A percentile compares a stretch with the other conserved stretches of the same genome.
Conservation (phyloP, 2,113 vertebrate genomes). For the Eptesicus fuscus region DNA sequence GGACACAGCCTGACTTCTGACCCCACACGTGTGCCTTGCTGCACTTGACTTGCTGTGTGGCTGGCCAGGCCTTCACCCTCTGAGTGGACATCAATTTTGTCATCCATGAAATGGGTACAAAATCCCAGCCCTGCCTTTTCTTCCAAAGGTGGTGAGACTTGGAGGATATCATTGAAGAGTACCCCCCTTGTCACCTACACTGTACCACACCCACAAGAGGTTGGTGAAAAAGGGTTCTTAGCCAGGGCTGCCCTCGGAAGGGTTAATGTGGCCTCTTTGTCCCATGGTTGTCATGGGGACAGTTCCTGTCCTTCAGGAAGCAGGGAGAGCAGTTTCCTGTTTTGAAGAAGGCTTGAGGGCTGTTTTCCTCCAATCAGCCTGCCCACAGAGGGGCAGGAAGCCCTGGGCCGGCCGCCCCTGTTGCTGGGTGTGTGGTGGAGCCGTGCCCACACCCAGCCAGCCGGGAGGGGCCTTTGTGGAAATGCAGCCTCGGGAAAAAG, state of each 20-base stretch:
- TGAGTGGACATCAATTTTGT: neutral
- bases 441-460: constrained; percentile 47
- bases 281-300: constrained; percentile 93
- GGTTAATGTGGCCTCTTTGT: constrained; percentile 91
- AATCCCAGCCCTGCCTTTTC: neutral
- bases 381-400: constrained; percentile 91
- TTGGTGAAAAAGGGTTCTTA: neutral
- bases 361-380: constrained; percentile 92
- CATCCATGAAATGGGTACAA: neutral
- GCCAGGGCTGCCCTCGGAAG: constrained; percentile 75
- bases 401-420: constrained; percentile 79
- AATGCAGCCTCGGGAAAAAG: constrained; percentile 58
- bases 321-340: constrained; percentile 98
- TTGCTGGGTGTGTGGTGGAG: constrained; percentile 40
- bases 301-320: constrained; percentile 97
- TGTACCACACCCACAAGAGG: neutral
- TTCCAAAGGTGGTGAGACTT: neutral
- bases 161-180: neutral
- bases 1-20: neutral
- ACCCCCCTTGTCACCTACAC: neutral
- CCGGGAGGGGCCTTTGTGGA: constrained; percentile 62
- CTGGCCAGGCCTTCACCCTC: neutral
- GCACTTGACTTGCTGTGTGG: neutral
- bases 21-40: neutral
- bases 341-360: constrained; percentile 93